A percentile compares a stretch with the other conserved stretches of the same genome.
Evolutionary conservation across 2,113 vertebrate species (phyloP).

Genomic region (Brachyhypopomus gauderio): DNA sequence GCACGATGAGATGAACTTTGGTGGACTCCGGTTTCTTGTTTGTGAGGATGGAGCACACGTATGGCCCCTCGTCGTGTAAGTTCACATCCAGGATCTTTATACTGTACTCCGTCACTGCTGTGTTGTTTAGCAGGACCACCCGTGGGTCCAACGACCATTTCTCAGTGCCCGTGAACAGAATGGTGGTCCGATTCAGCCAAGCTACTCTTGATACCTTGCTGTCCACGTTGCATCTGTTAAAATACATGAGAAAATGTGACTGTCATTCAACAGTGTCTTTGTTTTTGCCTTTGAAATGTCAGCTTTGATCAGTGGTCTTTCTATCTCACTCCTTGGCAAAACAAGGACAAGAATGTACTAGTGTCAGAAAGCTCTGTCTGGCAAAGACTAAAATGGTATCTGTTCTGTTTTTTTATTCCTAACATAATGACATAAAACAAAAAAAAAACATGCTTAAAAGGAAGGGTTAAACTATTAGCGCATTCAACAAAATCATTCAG

Average conservation of each 20-base stretch:
- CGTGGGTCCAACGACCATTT: slow-evolving; percentile 97
- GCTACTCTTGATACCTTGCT: slow-evolving; percentile 92
- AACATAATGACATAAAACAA: slow-evolving; percentile 50
- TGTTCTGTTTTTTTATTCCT: slow-evolving; percentile 49
- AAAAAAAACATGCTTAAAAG: slow-evolving; percentile 15
- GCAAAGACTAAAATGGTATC: slow-evolving; percentile 45
- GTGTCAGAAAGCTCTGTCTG: background rate
- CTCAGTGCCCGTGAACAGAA: slow-evolving; percentile 92
- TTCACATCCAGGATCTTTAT: slow-evolving; percentile 94
- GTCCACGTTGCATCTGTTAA: slow-evolving; percentile 89
- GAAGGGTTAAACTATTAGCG: background rate
- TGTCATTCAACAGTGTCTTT: slow-evolving; percentile 23
- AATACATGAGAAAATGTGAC: background rate
- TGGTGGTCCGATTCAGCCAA: slow-evolving; percentile 97
- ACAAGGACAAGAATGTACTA: slow-evolving; percentile 33
- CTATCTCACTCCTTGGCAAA: slow-evolving; percentile 45
- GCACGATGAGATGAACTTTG: slow-evolving; percentile 92
- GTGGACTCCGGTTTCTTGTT: slow-evolving; percentile 96
- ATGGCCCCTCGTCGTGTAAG: slow-evolving; percentile 91
- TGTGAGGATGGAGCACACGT: slow-evolving; percentile 94
- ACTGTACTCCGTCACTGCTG: slow-evolving; percentile 94
- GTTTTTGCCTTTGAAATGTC: background rate
- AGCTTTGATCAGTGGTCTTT: background rate
- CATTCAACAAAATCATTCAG: no score
- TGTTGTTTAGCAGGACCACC: slow-evolving; percentile 90